Conservation (phyloP, 2,113 vertebrate species). For the Pluvialis apricaria region DNA sequence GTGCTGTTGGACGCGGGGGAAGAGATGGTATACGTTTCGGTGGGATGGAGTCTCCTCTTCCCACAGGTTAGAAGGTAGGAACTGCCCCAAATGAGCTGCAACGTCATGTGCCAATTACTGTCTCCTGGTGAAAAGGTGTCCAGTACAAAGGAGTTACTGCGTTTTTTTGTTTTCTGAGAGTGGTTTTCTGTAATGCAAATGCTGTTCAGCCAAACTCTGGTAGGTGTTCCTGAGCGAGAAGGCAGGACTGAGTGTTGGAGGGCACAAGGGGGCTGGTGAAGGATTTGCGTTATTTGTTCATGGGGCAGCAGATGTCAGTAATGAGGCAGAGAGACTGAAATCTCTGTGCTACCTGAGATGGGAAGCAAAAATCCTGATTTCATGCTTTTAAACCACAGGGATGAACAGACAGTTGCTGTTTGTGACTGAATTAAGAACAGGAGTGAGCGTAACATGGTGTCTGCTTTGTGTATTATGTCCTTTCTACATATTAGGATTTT, state of each 20-base stretch:
- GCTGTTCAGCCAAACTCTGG: rapidly evolving
- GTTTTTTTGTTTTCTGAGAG: background rate
- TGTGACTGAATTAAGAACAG: background rate
- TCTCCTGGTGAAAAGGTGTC: background rate
- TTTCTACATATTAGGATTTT: background rate
- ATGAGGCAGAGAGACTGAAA: background rate
- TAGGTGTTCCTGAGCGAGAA: rapidly evolving
- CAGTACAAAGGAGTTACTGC: background rate
- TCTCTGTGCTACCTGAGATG: background rate
- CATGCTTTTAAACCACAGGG: background rate
- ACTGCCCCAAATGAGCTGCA: too few relatives aligned
- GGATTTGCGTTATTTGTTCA: background rate
- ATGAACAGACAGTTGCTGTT: background rate
- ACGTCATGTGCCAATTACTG: rapidly evolving
- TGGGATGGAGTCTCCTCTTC: background rate
- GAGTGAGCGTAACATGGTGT: background rate
- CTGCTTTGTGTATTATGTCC: background rate
- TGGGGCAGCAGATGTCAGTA: background rate
- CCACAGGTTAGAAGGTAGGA: background rate
- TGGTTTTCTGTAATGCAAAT: background rate
- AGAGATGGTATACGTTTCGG: background rate
- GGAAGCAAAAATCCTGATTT: background rate
- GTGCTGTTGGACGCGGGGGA: background rate
- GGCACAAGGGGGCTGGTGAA: background rate
- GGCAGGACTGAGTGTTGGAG: background rate